Evolutionary conservation across 64 coral and sea anemone genomes (phyloP).

Genomic region (Montipora cactus): DNA sequence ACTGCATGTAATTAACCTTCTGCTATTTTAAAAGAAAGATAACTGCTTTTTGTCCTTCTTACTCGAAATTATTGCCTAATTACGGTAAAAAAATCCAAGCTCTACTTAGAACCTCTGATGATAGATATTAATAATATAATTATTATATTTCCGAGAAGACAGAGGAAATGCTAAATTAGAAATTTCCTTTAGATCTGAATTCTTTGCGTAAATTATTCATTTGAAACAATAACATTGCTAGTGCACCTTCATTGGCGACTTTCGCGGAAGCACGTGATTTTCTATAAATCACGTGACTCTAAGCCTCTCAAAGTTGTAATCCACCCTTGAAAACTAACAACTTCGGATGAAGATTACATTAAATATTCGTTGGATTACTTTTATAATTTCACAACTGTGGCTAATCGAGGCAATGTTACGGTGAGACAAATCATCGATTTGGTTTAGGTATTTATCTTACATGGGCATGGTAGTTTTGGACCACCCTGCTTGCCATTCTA

Average conservation of each 20-base stretch:
- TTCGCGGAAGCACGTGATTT: neutral
- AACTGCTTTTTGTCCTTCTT: neutral
- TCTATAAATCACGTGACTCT: neutral
- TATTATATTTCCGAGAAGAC: neutral
- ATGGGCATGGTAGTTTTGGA: neutral
- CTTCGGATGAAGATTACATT: neutral
- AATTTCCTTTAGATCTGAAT: neutral
- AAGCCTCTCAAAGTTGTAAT: neutral
- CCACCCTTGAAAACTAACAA: constrained; percentile 10
- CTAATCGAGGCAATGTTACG: neutral
- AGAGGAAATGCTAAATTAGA: neutral
- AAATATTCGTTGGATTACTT: neutral
- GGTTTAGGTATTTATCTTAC: neutral
- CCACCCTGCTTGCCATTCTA: constrained; percentile 6
- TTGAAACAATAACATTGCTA: constrained; percentile 24
- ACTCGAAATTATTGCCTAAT: no score
- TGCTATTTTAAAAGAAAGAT: neutral
- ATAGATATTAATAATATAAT: neutral
- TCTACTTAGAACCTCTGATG: neutral
- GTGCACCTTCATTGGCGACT: neutral
- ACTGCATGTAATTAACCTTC: neutral
- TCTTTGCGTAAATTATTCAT: neutral
- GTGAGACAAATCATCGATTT: neutral
- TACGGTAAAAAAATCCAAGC: neutral
- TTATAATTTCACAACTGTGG: neutral